Evolutionary conservation across 2,797 vertebrate species (phyloP), one percentile per base, ranked within the genome.

Genomic region (Myripristis jacobus): DNA sequence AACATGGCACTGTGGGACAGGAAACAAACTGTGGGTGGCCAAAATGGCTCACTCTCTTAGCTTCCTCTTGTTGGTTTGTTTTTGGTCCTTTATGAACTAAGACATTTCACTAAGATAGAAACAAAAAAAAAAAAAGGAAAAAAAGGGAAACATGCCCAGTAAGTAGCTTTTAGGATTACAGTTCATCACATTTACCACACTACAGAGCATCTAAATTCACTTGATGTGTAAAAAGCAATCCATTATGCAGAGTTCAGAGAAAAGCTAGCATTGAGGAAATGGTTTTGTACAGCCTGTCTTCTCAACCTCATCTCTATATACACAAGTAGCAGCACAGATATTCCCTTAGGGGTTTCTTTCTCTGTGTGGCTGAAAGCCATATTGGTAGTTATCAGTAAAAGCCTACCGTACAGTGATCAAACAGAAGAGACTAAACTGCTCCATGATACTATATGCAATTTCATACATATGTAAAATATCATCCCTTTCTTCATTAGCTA

Each of bases 1-100:
- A 70, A 96, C 96, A 95, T 95, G 95, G 96, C 97, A 97, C 96
- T 95, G 94, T 91, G 93, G 93, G 93, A 95, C 94, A 95, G 95
- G 86, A 90, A 83, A 82, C 94, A 64, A 88, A 88, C 82, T 68
- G 65, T 24, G 54, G 53, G 83, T 46, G 83, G 80, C 81, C 85
- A 43, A 2, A 47, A 59, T 44, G 82, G 86, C 85, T 85, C 81
- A 52, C 80, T 63, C 92, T 93, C 92, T 93, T 91, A 93, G 93
- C 92, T 93, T 95, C 94, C 95, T 86, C 69, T 83, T 71, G 77
- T 89, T 84, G 66, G 65, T 81, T 83, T 85, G 64, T 87, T 91
- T 93, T 95, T 94, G 93, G 93, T 94, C 92, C 91, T 87, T 81
- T 71, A 65, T 72, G 59, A 89, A 86, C 73, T 76, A 83, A 81